Percentiles rank a stretch among this genome's conserved stretches.
phyloP scores from a whole-genome alignment of 2,797 vertebrate genomes.

The Stomatorhinus walkeri region DNA sequence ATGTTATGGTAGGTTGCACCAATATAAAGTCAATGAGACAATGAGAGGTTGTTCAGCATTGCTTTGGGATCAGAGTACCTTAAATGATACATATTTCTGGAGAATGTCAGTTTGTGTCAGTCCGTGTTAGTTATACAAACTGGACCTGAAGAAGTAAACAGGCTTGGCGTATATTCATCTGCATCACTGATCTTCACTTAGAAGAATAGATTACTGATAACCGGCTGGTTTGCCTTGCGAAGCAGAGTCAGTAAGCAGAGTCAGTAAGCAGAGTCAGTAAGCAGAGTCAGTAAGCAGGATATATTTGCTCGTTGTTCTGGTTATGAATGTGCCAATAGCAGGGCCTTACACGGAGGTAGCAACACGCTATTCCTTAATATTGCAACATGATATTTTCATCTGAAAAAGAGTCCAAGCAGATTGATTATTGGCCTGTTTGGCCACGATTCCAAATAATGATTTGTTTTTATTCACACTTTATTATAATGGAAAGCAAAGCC shows the following conservation, averaged over 20 bases:
- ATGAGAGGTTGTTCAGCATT: background rate
- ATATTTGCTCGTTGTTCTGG: background rate
- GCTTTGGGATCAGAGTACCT: background rate
- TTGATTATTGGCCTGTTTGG: background rate
- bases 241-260: background rate
- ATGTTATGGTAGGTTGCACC: background rate
- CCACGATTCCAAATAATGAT: background rate
- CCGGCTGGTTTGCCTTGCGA: background rate
- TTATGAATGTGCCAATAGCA: background rate
- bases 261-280: background rate
- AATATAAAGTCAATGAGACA: background rate
- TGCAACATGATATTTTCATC: background rate
- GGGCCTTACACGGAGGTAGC: background rate
- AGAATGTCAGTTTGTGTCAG: background rate
- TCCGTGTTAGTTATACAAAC: background rate
- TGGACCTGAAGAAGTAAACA: background rate
- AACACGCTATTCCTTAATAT: background rate
- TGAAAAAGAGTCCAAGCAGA: background rate
- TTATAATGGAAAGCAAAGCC: background rate
- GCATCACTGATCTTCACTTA: background rate
- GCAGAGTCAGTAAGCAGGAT: background rate
- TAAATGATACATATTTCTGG: background rate
- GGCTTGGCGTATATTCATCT: background rate
- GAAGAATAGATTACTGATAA: background rate
- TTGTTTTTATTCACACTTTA: background rate